Percentiles rank a stretch among this genome's conserved stretches.
Conservation (phyloP, 2,113 vertebrate genomes). For the Semnornis frantzii region DNA sequence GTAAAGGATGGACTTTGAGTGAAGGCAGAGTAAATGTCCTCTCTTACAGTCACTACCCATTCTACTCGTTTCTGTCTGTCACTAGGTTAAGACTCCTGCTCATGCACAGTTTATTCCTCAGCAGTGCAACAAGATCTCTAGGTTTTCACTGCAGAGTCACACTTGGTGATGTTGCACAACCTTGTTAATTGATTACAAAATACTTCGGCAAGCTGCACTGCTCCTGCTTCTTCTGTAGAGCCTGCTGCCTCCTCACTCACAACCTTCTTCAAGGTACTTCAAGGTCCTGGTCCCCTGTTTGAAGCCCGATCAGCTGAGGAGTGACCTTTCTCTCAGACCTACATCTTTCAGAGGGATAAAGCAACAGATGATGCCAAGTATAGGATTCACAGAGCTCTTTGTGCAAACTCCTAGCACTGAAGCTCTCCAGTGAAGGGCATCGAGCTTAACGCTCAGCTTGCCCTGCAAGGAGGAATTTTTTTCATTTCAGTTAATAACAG, state of each 20-base stretch:
- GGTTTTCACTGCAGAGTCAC: neutral
- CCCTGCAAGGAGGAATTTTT: neutral
- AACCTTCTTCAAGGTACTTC: neutral
- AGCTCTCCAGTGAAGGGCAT: conserved; percentile 22
- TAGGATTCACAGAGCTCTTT: conserved; percentile 23
- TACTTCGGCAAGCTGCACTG: neutral
- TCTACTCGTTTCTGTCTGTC: neutral
- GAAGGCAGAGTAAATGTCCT: neutral
- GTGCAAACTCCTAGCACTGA: neutral
- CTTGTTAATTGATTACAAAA: conserved; percentile 19
- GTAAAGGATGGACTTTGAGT: neutral
- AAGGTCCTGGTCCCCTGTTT: neutral
- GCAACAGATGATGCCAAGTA: conserved; percentile 41
- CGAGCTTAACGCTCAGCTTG: conserved; percentile 10
- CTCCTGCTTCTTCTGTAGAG: neutral
- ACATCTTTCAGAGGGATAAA: conserved; percentile 28
- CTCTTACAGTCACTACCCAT: neutral
- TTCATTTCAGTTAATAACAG: conserved; percentile 1
- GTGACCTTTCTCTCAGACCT: conserved; percentile 15
- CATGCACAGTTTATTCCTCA: neutral
- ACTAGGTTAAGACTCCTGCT: neutral
- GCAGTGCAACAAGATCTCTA: neutral
- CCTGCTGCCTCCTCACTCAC: neutral
- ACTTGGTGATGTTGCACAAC: neutral
- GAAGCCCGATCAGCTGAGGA: neutral